Percentiles rank a stretch among this genome's conserved stretches.
Conservation (phyloP, 2,888 invertebrate genomes). For the Eugnorisma glareosa region DNA sequence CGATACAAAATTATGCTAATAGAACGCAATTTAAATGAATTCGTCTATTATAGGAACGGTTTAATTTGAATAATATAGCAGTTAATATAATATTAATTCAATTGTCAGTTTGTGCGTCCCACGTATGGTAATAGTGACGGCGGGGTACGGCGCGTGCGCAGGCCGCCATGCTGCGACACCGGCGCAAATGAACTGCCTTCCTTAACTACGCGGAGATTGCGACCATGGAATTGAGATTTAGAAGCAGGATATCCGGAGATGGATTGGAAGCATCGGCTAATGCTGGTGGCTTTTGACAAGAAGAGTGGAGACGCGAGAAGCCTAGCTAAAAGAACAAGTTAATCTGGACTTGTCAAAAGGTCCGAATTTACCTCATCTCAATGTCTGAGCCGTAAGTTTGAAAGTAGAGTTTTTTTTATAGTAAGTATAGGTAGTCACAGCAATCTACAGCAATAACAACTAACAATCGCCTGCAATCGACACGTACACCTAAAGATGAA, state of each 20-base stretch:
- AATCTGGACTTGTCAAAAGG: neutral
- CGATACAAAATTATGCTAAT: constrained; percentile 51
- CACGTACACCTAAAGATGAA: no score
- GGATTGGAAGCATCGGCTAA: neutral
- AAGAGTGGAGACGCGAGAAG: neutral
- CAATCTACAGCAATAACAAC: neutral
- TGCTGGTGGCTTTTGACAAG: neutral
- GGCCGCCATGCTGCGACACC: constrained; percentile 75
- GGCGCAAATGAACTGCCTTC: constrained; percentile 64
- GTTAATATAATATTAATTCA: constrained; percentile 76
- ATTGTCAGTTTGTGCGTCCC: constrained; percentile 76
- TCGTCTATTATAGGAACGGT: constrained; percentile 55
- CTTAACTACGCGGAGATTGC: constrained; percentile 57
- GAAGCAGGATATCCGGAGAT: neutral
- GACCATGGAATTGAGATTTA: constrained; percentile 29
- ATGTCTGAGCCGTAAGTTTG: neutral
- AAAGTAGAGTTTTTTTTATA: neutral
- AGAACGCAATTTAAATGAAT: constrained; percentile 57
- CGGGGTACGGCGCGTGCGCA: constrained; percentile 69
- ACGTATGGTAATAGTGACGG: constrained; percentile 80
- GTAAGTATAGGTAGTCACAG: neutral
- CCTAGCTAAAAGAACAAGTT: neutral
- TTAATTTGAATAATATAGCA: constrained; percentile 66
- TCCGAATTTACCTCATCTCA: neutral
- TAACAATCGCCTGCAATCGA: neutral